Base-by-base conservation (phyloP, 2,888 invertebrate species). In the Epinotia ramella region DNA sequence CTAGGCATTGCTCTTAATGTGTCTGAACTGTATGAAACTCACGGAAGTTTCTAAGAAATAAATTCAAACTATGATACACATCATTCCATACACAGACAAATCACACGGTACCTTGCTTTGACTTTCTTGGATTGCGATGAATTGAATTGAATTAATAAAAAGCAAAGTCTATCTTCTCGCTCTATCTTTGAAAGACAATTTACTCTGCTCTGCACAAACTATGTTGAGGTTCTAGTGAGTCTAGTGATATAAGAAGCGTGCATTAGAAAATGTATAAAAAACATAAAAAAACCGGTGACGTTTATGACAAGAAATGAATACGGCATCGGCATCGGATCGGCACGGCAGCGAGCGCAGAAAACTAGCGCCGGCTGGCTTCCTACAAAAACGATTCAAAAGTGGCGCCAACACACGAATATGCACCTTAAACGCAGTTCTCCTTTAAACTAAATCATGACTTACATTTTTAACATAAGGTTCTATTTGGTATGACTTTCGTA, bases 311-410 rank as follows among this genome's bases (percentile, higher is more conserved):
- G 66, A 59, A 76, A 53, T 49, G 6, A 13, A 49, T 49, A 49
- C 53, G 40, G 11, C 63, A 13, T 40, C 28, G 28, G 59, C 46
- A 49, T n/a, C n/a, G n/a, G n/a, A n/a, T n/a, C n/a, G n/a, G n/a
- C n/a, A n/a, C n/a, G n/a, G n/a, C n/a, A n/a, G n/a, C n/a, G n/a
- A n/a, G n/a, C 5, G 57, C 40, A 73, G 49, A 60, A 70, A 40
- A 11, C 74, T 46, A 70, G 70, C 46, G 64, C 64, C 74, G 74
- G 68, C 68, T 63, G 68, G 68, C 73, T 49, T 59, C 60, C 73
- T 60, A 53, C 63, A 44, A 69, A 68, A 69, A 63, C 18, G 13
- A 16, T n/a, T 11, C 9, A n/a, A 24, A 60, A 60, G 68, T 73
- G 64, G 69, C 69, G 74, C 74, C 64, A 65, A 57, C 65, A 49